Base-by-base conservation (phyloP, 2,113 vertebrate genomes). In the Acrocephalus kingi region DNA sequence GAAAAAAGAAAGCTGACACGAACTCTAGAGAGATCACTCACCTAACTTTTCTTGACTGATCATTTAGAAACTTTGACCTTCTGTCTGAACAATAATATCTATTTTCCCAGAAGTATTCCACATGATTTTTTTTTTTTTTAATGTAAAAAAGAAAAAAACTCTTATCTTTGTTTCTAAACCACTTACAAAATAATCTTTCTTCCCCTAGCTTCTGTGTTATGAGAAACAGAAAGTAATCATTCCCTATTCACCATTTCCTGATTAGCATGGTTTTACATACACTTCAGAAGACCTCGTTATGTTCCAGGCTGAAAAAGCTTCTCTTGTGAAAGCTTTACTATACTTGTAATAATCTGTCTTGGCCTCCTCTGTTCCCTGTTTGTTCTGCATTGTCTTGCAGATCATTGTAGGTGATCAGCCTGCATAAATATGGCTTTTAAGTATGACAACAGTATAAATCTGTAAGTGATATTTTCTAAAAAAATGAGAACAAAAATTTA, bases 221-320 rank as follows among this genome's bases (percentile, higher is more conserved):
- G 3, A 75, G 31, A 79, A 89, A 67, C 4, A 56, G 15, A 56
- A 78, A 41, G 3, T 9, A 73, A 33, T 48, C 4, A 30, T 74
- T 48, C 16, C 10, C 59, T 61, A 87, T 15, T 20, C 16, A 48
- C 5, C 1, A 35, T 77, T 46, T 56, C 13, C 22, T n/a, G 16
- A 43, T 9, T 46, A 9, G 2, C 7, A 23, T 12, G 7, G 1
- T 28, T 87, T 80, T 35, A 10, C 0, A 3, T 23, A n/a, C 5
- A 7, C 73, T 87, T 77, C 13, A 71, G 33, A 46, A 33, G 27
- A 7, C 3, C 6, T 33, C 2, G 1, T 28, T 30, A 15, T 54
- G 16, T 66, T 83, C 8, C 13, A 72, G 8, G 9, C 3, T 74
- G 39, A 79, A 72, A 87, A 54, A 58, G 7, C 2, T 48, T 64